These are phyloP conservation scores for Notothenia rossii DNA, from an alignment of 2,113 vertebrate genomes.

Conservation along the genomic window DNA sequence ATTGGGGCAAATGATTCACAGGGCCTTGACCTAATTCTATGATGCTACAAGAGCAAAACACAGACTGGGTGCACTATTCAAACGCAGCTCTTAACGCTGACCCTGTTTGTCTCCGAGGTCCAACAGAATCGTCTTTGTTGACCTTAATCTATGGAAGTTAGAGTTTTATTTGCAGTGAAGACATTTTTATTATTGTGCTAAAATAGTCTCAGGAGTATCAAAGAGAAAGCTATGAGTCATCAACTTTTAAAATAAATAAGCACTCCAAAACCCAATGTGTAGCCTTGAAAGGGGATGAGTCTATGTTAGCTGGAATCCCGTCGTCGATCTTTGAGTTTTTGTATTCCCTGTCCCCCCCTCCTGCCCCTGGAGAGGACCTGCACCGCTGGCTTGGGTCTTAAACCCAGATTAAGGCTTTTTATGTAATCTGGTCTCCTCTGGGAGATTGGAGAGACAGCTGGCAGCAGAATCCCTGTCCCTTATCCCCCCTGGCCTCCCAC, in stretches of 20 bases:
- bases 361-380: constrained; percentile 55
- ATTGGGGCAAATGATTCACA: constrained; percentile 69
- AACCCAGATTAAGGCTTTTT: constrained; percentile 81
- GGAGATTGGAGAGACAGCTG: constrained; percentile 84
- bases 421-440: constrained; percentile 81
- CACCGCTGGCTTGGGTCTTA: constrained; percentile 77
- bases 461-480: constrained; percentile 74
- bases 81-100: constrained; percentile 51
- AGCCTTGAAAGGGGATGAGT: constrained; percentile 16
- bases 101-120: constrained; percentile 33
- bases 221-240: background rate
- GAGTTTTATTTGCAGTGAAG: constrained; percentile 4
- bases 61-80: constrained; percentile 37
- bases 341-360: constrained; percentile 1
- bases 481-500: constrained; percentile 67
- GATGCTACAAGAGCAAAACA: constrained; percentile 56
- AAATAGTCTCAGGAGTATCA: too few relatives aligned
- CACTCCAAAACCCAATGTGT: background rate
- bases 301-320: constrained; percentile 10
- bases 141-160: constrained; percentile 42
- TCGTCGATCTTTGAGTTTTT: constrained; percentile 30
- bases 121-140: constrained; percentile 9
- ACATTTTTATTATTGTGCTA: too few relatives aligned
- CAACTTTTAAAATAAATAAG: background rate
- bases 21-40: constrained; percentile 76